Evolutionary conservation across 2,113 vertebrate species (phyloP), one percentile per base, ranked within the genome.

Genomic region (Illadopsis cleaveri): DNA sequence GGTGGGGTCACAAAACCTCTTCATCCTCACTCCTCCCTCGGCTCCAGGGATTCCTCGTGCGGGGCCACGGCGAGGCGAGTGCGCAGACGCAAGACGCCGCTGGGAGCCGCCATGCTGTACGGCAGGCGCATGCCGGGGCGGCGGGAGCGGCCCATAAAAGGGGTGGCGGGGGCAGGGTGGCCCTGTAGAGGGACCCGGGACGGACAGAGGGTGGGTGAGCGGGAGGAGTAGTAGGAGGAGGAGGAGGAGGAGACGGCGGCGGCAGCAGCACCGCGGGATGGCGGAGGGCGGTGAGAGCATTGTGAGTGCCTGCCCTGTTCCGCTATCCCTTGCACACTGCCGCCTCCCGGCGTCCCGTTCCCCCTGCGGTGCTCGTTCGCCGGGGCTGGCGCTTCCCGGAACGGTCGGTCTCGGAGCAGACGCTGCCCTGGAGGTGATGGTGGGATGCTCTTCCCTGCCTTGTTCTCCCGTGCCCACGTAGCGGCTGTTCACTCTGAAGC

Each of bases 281-380:
- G 95, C 96, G 45, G 95, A 95, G 94, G 88, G 96, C 11, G 94
- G 88, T 27, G 75, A 95, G 62, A 42, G 23, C 3, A 4, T 85
- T 70, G 96, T 97, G 94, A 96, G 96, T 96, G 70, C 37, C 40
- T 42, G 58, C 58, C 68, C 35, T 15, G 15, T 60, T 51, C 69
- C 3, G 38, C n/a, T 70, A 33, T 9, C 28, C 35, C 1, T 13
- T 30, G 24, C 15, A 16, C 2, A 8, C 65, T 45, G 54, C 47
- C 5, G 5, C 51, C 60, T 65, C 28, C 44, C 6, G 30, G 9
- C 7, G 28, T 44, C 18, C 30, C 23, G 47, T 18, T 47, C 11
- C 4, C 18, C 23, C 18, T 35, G 44, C 30, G 5, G 31, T 14
- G 68, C n/a, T 4, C 30, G 4, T 15, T 54, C 16, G 17, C 30